Conservation (phyloP, 2,113 vertebrate species). For the Odocoileus virginianus region DNA sequence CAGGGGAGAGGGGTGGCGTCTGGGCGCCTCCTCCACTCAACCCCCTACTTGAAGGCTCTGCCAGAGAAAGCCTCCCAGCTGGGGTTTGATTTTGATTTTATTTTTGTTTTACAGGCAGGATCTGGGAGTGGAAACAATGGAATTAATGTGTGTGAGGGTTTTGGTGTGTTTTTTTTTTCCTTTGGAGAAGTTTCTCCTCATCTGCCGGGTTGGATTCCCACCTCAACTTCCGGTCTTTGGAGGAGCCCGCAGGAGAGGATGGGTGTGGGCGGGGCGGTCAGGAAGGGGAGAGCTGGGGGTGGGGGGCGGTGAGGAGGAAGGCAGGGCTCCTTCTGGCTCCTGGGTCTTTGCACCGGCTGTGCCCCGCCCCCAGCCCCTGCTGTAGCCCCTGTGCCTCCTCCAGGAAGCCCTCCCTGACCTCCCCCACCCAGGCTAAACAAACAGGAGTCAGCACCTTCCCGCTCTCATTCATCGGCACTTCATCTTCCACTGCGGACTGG, state of each 20-base stretch:
- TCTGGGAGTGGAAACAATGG: slow-evolving; percentile 54
- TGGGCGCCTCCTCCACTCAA: neutral
- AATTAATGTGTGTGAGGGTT: neutral
- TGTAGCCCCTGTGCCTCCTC: neutral
- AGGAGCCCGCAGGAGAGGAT: neutral
- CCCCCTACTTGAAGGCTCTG: neutral
- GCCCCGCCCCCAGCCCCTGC: no score
- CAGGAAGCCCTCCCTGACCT: slow-evolving; percentile 7
- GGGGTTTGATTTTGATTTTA: slow-evolving; percentile 32
- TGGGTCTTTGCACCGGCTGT: neutral
- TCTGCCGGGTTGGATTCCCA: neutral
- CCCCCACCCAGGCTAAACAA: neutral
- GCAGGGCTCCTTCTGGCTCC: neutral
- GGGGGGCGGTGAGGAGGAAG: neutral
- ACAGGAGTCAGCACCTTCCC: neutral
- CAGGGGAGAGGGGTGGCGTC: neutral
- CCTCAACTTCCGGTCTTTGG: slow-evolving; percentile 11
- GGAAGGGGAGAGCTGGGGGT: neutral
- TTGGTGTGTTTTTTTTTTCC: neutral
- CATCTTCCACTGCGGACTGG: neutral
- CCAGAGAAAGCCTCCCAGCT: neutral
- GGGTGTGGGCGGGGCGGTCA: neutral
- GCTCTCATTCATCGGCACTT: neutral
- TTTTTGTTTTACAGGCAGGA: slow-evolving; percentile 56
- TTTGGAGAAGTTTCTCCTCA: slow-evolving; percentile 46